Conservation (phyloP, 2,888 invertebrate genomes). For the Tetropium fuscum region DNA sequence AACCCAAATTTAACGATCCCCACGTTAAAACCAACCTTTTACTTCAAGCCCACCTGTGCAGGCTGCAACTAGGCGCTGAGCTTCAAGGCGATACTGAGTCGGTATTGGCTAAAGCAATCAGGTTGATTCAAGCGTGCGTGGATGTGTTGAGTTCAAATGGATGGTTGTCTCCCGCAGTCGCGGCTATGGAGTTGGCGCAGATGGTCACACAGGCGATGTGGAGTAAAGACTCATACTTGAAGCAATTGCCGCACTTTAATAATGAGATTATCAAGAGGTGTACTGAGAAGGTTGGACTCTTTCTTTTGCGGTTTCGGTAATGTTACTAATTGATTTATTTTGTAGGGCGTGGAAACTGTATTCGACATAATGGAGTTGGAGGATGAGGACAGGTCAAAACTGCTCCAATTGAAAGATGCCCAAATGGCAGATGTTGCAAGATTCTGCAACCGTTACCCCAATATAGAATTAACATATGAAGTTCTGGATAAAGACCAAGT, state of each 20-base stretch:
- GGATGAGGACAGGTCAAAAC: conserved; percentile 85
- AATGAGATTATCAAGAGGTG: conserved; percentile 90
- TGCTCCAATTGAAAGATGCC: conserved; percentile 82
- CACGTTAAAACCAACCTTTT: conserved; percentile 97
- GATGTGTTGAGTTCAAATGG: conserved; percentile 95
- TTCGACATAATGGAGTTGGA: conserved; percentile 97
- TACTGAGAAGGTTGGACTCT: conserved; percentile 79
- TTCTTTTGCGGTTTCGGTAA: background rate
- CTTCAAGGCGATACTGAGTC: conserved; percentile 95
- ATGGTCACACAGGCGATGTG: conserved; percentile 99
- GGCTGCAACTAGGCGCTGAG: conserved; percentile 95
- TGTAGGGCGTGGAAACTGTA: conserved; percentile 84
- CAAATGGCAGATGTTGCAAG: conserved; percentile 99
- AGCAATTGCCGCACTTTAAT: conserved; percentile 96
- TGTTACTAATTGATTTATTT: conserved; percentile 30
- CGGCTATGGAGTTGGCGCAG: conserved; percentile 99
- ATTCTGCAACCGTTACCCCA: conserved; percentile 99
- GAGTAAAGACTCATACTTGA: conserved; percentile 97
- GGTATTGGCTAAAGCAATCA: conserved; percentile 86
- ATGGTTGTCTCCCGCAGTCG: conserved; percentile 98
- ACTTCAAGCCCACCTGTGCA: conserved; percentile 94
- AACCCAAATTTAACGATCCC: conserved; percentile 93
- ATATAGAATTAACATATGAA: conserved; percentile 95
- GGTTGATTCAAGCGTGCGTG: conserved; percentile 95
- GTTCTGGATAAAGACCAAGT: conserved; percentile 84